A percentile compares a stretch with the other conserved stretches of the same genome.
These are phyloP conservation scores for Meliscaeva auricollis DNA, from an alignment of 2,888 invertebrate genomes.

Conservation along the genomic window DNA sequence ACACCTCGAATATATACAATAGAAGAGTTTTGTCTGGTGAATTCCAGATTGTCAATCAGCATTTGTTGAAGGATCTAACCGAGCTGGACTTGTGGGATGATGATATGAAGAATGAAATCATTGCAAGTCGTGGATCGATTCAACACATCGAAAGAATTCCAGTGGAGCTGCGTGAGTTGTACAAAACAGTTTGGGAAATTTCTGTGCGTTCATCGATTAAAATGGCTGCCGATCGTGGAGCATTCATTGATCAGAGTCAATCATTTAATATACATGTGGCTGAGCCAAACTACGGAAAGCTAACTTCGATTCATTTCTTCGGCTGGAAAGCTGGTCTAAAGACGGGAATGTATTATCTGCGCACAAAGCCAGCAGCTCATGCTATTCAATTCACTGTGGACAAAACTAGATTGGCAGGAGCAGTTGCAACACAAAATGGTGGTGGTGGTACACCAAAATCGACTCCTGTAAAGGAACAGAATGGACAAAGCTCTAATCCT, in stretches of 20 bases:
- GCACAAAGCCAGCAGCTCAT: slow-evolving; percentile 97
- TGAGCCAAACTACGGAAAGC: slow-evolving; percentile 95
- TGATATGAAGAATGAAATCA: slow-evolving; percentile 96
- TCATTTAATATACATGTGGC: slow-evolving; percentile 99
- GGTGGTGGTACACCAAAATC: slow-evolving; percentile 57
- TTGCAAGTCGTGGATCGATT: slow-evolving; percentile 96
- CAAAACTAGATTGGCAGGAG: slow-evolving; percentile 87
- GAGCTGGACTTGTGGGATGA: slow-evolving; percentile 97
- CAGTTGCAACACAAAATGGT: slow-evolving; percentile 71
- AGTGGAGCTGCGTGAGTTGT: slow-evolving; percentile 92
- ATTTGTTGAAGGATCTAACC: slow-evolving; percentile 96
- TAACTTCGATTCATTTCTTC: slow-evolving; percentile 99
- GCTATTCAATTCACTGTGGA: slow-evolving; percentile 99
- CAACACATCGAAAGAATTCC: slow-evolving; percentile 95
- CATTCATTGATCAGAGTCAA: slow-evolving; percentile 99
- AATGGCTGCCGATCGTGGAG: slow-evolving; percentile 99
- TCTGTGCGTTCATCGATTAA: slow-evolving; percentile 95
- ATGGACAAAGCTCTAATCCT: slow-evolving; percentile 38
- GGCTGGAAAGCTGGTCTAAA: slow-evolving; percentile 98
- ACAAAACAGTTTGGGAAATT: slow-evolving; percentile 99
- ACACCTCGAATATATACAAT: slow-evolving; percentile 98
- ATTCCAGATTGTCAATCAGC: slow-evolving; percentile 98
- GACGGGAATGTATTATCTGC: slow-evolving; percentile 99
- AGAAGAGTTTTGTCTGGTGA: slow-evolving; percentile 97
- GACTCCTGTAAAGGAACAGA: slow-evolving; percentile 43